These are phyloP conservation scores for Cecidostiba fungosa DNA, from an alignment of 2,888 invertebrate genomes.

Conservation along the genomic window DNA sequence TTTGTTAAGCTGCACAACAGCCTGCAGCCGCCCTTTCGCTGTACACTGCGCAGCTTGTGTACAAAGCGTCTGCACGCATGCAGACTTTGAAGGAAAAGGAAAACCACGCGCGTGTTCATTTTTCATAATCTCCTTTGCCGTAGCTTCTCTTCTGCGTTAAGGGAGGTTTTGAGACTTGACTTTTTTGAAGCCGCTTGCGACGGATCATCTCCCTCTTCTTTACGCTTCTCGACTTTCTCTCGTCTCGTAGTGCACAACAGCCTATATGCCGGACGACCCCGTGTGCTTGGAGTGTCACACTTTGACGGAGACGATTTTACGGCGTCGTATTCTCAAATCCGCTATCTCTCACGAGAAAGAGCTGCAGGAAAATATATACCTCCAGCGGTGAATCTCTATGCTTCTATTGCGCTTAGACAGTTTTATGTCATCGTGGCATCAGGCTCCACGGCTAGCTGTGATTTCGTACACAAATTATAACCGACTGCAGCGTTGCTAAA, in stretches of 20 bases:
- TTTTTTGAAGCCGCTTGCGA: neutral
- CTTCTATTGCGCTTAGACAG: neutral
- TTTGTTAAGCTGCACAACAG: constrained; percentile 40
- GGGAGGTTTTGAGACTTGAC: neutral
- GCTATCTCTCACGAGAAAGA: neutral
- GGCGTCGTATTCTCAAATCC: constrained; percentile 45
- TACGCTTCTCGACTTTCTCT: constrained; percentile 4
- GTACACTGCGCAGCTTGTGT: constrained; percentile 23
- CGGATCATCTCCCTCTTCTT: neutral
- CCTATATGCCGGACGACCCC: neutral
- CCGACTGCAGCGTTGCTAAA: neutral
- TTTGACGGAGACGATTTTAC: constrained; percentile 43
- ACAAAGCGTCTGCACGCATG: neutral
- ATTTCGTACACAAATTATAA: neutral
- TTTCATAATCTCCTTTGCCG: neutral
- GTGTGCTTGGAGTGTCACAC: neutral
- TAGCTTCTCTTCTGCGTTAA: neutral
- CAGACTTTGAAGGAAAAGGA: constrained; percentile 32
- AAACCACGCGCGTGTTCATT: constrained; percentile 5
- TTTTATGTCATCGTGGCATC: constrained; percentile 38
- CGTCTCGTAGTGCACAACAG: neutral
- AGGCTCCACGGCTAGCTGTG: neutral
- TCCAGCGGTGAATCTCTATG: neutral
- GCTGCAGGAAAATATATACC: neutral
- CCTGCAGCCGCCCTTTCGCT: constrained; percentile 54